Conservation (phyloP, 1,140 invertebrate genomes). For the Drosophila prosaltans region DNA sequence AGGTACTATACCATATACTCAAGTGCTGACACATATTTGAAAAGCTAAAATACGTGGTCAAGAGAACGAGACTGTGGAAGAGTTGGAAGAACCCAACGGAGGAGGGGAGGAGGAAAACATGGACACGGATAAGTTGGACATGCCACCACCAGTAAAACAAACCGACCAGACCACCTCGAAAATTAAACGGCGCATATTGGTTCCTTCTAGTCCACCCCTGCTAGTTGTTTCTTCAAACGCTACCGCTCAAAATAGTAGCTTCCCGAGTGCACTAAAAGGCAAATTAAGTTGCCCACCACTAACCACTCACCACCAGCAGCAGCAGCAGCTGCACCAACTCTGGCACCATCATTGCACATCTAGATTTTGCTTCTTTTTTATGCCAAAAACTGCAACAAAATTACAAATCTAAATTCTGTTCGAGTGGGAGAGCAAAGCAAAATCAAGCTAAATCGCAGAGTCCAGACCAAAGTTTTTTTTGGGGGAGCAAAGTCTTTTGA, state of each 20-base stretch:
- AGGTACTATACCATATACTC: conserved; percentile 33
- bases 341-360: neutral
- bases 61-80: neutral
- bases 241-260: conserved; percentile 48
- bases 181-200: conserved; percentile 74
- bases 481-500: conserved; percentile 19
- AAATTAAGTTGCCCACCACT: conserved; percentile 71
- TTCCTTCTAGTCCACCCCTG: conserved; percentile 25
- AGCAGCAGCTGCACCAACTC: neutral
- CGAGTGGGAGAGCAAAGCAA: conserved; percentile 43
- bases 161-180: conserved; percentile 52
- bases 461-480: conserved; percentile 1
- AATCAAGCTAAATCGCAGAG: conserved; percentile 30
- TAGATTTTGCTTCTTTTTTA: conserved; percentile 33
- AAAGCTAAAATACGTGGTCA: conserved; percentile 76
- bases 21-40: conserved; percentile 80
- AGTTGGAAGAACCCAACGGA: conserved; percentile 44
- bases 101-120: conserved; percentile 57
- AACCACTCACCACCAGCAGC: neutral
- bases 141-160: conserved; percentile 10
- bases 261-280: conserved; percentile 76
- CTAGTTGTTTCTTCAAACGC: conserved; percentile 41
- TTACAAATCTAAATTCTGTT: conserved; percentile 71
- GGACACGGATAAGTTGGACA: conserved; percentile 57
- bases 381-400: conserved; percentile 67